A percentile compares a stretch with the other conserved stretches of the same genome.
Evolutionary conservation across 2,113 vertebrate species (phyloP).

Genomic region (Prolemur simus): DNA sequence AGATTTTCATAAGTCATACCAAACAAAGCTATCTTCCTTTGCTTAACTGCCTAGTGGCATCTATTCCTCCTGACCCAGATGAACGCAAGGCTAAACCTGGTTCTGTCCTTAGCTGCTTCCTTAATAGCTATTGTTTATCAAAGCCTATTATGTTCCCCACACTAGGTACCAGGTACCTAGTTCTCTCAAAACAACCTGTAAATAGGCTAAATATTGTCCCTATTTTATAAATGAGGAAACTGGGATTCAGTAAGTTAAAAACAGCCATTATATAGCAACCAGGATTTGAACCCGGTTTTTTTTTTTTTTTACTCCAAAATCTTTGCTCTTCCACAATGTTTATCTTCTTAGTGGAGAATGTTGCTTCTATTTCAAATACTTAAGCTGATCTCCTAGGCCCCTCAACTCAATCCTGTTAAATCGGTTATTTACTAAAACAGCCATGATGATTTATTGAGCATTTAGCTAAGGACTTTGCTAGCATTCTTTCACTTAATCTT

Average conservation of each 20-base stretch:
- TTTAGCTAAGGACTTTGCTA: not conserved
- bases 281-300: not conserved
- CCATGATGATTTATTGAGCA: not conserved
- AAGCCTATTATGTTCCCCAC: not conserved
- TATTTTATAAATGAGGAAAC: slow-evolving; percentile 21
- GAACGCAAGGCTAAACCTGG: not conserved
- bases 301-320: not conserved
- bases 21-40: slow-evolving; percentile 12
- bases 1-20: not conserved
- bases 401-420: slow-evolving; percentile 5
- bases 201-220: not conserved
- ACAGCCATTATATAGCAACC: not conserved
- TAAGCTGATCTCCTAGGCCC: not conserved
- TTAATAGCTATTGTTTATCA: not conserved
- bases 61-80: not conserved
- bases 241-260: not conserved
- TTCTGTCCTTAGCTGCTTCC: slow-evolving; percentile 17
- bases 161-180: not conserved
- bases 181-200: not conserved
- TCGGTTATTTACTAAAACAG: slow-evolving; percentile 39
- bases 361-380: slow-evolving; percentile 20
- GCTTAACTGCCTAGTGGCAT: slow-evolving; percentile 1
- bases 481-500: slow-evolving; percentile 50
- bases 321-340: not conserved
- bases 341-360: slow-evolving; percentile 20